phyloP scores from a whole-genome alignment of 2,797 vertebrate genomes.

The Nothura maculosa region DNA sequence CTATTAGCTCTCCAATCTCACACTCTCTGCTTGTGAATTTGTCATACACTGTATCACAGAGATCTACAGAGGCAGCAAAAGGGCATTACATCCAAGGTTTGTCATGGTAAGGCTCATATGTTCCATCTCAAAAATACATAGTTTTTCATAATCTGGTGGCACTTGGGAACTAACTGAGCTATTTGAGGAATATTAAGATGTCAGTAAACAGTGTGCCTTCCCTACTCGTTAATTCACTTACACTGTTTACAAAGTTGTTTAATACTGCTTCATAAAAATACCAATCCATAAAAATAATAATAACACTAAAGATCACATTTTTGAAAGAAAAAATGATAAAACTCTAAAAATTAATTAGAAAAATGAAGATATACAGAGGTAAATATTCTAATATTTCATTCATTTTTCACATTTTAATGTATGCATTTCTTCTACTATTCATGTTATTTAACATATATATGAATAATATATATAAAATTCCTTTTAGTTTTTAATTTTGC shows the following conservation, averaged over 20 bases:
- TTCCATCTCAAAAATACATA: not conserved
- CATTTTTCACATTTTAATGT: not conserved
- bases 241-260: not conserved
- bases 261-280: not conserved
- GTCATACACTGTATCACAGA: not conserved
- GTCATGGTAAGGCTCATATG: not conserved
- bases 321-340: not conserved
- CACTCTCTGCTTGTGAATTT: not conserved
- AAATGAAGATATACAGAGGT: not conserved
- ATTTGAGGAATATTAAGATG: not conserved
- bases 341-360: not conserved
- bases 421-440: not conserved
- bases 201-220: not conserved
- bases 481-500: not conserved
- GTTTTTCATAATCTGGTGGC: not conserved
- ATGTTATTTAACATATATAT: not conserved
- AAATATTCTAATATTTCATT: not conserved
- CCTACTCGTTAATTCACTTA: not conserved
- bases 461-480: not conserved
- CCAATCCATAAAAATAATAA: not conserved
- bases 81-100: not conserved
- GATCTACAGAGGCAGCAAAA: not conserved
- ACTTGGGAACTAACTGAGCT: not conserved
- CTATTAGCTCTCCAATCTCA: not conserved
- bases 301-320: not conserved